Percentiles rank a stretch among this genome's conserved stretches.
Evolutionary conservation across 2,113 vertebrate species (phyloP).

Genomic region (Leucopsar rothschildi): DNA sequence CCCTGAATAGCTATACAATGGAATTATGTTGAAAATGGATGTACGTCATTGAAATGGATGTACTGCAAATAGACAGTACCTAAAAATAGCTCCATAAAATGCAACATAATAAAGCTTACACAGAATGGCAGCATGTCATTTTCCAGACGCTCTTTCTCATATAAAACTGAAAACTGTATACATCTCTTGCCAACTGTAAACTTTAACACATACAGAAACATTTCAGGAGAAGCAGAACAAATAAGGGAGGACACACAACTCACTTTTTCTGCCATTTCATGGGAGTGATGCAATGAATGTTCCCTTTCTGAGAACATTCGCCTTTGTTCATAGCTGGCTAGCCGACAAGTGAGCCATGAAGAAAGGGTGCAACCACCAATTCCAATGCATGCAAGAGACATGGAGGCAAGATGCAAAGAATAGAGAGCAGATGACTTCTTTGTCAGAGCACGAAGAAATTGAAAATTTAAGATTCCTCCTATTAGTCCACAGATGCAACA

Average conservation of each 20-base stretch:
- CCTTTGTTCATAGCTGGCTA: constrained; percentile 97
- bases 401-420: constrained; percentile 89
- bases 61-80: constrained; percentile 51
- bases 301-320: constrained; percentile 98
- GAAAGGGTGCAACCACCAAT: constrained; percentile 94
- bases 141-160: constrained; percentile 10
- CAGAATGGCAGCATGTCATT: constrained; percentile 24
- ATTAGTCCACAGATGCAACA: constrained; percentile 99
- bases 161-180: constrained; percentile 1
- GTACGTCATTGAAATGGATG: constrained; percentile 58
- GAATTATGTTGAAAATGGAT: constrained; percentile 62
- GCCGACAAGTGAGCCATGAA: constrained; percentile 95
- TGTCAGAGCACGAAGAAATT: constrained; percentile 93
- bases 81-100: constrained; percentile 9
- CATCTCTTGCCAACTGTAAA: background rate
- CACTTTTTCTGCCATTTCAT: constrained; percentile 96
- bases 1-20: constrained; percentile 53
- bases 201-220: background rate
- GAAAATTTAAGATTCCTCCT: constrained; percentile 96
- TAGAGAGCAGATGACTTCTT: constrained; percentile 83
- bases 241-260: constrained; percentile 65
- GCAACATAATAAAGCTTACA: constrained; percentile 18
- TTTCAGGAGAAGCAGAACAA: constrained; percentile 3
- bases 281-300: constrained; percentile 96
- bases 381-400: constrained; percentile 94